Conservation (phyloP, 2,888 invertebrate species). For the Thymelicus lineola region DNA sequence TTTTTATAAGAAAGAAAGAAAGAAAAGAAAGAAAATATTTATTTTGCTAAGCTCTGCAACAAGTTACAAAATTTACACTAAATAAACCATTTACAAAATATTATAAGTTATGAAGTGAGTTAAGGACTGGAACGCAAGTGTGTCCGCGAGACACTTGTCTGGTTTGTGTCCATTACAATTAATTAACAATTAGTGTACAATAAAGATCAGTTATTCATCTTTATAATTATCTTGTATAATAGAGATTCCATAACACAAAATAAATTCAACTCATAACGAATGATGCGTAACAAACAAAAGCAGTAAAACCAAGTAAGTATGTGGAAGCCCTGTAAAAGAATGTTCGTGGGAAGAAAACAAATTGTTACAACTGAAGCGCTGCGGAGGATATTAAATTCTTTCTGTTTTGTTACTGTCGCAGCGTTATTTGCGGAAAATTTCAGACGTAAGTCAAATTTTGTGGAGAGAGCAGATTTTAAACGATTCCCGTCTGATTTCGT, state of each 20-base stretch:
- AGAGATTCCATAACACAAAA: not conserved
- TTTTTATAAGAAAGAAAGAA: too few relatives aligned
- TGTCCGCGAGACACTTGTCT: too few relatives aligned
- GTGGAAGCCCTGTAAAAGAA: constrained; percentile 63
- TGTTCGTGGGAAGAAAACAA: constrained; percentile 72
- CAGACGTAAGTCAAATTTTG: constrained; percentile 33
- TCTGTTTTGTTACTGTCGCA: constrained; percentile 68
- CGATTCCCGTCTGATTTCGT: not conserved
- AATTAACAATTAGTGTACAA: too few relatives aligned
- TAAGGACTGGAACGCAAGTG: too few relatives aligned
- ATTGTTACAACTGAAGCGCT: constrained; percentile 71
- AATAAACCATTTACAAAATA: too few relatives aligned
- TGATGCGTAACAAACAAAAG: constrained; percentile 28
- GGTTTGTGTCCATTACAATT: not conserved
- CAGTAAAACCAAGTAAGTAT: constrained; percentile 48
- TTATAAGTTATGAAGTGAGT: too few relatives aligned
- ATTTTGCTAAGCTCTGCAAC: too few relatives aligned
- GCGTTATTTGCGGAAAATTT: constrained; percentile 55
- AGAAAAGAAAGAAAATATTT: too few relatives aligned
- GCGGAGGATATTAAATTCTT: constrained; percentile 80
- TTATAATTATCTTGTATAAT: not conserved
- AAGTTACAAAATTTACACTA: too few relatives aligned
- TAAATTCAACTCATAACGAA: constrained; percentile 3
- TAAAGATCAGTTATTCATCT: too few relatives aligned
- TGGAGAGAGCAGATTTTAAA: constrained; percentile 26